phyloP scores from a whole-genome alignment of 2,888 invertebrate genomes.

The Meiosimyza decipiens region DNA sequence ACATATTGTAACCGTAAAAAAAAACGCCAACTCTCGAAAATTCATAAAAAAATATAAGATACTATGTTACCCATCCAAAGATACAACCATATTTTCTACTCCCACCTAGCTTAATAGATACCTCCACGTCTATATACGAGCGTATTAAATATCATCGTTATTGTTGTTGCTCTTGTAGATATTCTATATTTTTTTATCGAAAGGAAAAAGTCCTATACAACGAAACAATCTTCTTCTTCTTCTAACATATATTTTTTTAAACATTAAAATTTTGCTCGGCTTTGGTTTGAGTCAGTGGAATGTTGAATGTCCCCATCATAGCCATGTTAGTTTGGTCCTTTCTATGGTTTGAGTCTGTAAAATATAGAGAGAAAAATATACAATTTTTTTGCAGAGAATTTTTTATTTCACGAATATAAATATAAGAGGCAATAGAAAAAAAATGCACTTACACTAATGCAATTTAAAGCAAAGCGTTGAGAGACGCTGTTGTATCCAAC shows the following conservation, averaged over 20 bases:
- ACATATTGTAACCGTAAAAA: no score
- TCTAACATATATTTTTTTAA: no score
- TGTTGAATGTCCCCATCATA: background rate
- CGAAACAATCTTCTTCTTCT: slow-evolving; percentile 7
- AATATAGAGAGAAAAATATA: slow-evolving; percentile 7
- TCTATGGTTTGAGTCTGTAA: slow-evolving; percentile 10
- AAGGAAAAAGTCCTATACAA: slow-evolving; percentile 4
- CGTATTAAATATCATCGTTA: no score
- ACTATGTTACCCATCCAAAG: no score
- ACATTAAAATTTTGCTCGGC: background rate
- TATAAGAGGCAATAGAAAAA: slow-evolving; percentile 25
- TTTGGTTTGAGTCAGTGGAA: background rate
- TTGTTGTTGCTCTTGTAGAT: background rate
- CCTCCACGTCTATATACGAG: no score
- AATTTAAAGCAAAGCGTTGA: slow-evolving; percentile 21
- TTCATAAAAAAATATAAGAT: no score
- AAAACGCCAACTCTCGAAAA: no score
- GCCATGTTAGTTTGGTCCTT: no score
- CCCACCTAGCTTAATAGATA: no score
- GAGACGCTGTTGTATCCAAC: background rate
- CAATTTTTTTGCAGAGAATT: background rate
- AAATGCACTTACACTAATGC: slow-evolving; percentile 40
- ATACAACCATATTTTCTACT: no score
- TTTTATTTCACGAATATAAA: background rate
- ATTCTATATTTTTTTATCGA: background rate